phyloP scores from a whole-genome alignment of 2,888 invertebrate genomes.

The Rapana venosa region DNA sequence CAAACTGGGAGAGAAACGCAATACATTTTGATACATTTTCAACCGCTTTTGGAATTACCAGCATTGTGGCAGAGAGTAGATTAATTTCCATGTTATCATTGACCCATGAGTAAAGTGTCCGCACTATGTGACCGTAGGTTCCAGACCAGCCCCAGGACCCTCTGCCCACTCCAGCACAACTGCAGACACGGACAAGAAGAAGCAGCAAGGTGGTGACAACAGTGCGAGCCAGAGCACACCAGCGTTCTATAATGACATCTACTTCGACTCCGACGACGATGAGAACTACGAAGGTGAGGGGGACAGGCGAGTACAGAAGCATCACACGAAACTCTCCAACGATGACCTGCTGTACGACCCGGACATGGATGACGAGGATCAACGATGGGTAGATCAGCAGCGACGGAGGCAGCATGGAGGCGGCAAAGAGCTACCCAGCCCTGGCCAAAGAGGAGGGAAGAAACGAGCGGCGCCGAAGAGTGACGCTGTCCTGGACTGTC shows the following conservation, averaged over 20 bases:
- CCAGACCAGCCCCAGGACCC: background rate
- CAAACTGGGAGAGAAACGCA: background rate
- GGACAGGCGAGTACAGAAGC: slow-evolving; percentile 39
- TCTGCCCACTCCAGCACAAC: background rate
- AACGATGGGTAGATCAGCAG: slow-evolving; percentile 81
- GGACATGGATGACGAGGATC: slow-evolving; percentile 81
- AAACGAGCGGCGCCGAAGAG: slow-evolving; percentile 75
- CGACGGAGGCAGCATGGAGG: slow-evolving; percentile 72
- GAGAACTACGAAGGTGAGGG: slow-evolving; percentile 59
- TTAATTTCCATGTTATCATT: background rate
- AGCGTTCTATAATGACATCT: slow-evolving; percentile 68
- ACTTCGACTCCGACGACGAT: slow-evolving; percentile 76
- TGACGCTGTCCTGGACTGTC: slow-evolving; percentile 83
- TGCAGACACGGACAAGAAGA: background rate
- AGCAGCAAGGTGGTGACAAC: background rate
- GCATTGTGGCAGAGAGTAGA: background rate
- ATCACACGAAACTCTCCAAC: slow-evolving; percentile 59
- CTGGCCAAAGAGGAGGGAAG: slow-evolving; percentile 35
- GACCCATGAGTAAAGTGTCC: background rate
- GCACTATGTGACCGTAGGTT: background rate
- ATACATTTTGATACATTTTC: background rate
- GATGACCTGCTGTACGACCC: slow-evolving; percentile 82
- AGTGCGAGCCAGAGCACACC: background rate
- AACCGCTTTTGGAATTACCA: background rate
- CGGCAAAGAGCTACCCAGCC: background rate